Base-by-base conservation (phyloP, 1,140 invertebrate species). In the Drosophila subobscura region DNA sequence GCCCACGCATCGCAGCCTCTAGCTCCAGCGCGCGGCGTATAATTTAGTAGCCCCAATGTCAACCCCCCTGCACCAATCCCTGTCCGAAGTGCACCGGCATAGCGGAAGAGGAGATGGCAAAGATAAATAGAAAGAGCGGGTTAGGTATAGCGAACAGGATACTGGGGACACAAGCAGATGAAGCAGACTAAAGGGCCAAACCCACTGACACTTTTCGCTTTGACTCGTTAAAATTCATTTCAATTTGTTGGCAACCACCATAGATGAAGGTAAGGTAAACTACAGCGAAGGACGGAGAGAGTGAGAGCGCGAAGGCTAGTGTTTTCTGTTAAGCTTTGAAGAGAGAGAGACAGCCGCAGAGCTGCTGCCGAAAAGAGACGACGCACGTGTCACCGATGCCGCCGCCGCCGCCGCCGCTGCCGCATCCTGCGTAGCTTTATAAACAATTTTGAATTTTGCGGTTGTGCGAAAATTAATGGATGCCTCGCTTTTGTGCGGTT, bases 381-480 rank as follows among this genome's bases (percentile, higher is more conserved):
- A 67, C 37, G 77, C 77, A 81, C 81, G 81, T 85, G 80, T 85
- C 81, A 77, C 81, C 75, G 68, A 71, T 61, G 78, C 83, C 50
- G 57, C 46, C 46, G 71, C 60, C 64, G 54, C 67, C 54, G 63
- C 54, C 51, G 72, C 70, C 41, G 41, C 25, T 23, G 68, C 70
- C 77, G 63, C 78, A 79, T 83, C 71, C 83, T 83, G 83, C 83
- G 83, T 83, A 83, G 83, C 83, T 88, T 88, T 88, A 88, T 88
- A 88, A 88, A 88, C 83, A 88, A 88, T 88, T 88, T 88, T 88
- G 83, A 88, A 88, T 88, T 88, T 88, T 88, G 83, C 71, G 83
- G 83, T 88, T 88, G 79, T 67, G 75, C 75, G 83, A 88, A 88
- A 88, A 88, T 88, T 88, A 88, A 88, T 88, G 83, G 84, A 88